Conservation (phyloP, 1,140 invertebrate genomes). For the Drosophila albomicans region DNA sequence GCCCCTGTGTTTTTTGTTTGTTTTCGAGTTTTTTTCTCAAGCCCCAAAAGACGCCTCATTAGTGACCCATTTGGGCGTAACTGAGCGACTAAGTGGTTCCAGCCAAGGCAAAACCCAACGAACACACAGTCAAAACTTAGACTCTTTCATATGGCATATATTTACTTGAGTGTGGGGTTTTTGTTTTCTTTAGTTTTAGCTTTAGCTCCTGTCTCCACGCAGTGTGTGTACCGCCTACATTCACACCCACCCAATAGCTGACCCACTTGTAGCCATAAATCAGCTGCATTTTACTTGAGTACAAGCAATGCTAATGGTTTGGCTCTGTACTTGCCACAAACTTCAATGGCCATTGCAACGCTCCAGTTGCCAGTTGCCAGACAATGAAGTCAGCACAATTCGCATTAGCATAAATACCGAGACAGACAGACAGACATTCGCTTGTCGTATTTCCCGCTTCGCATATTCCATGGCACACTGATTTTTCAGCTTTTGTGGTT, state of each 20-base stretch:
- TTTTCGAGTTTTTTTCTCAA: constrained; percentile 54
- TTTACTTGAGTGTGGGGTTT: background rate
- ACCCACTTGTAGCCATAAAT: constrained; percentile 11
- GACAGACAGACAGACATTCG: background rate
- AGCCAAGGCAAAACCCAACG: constrained; percentile 56
- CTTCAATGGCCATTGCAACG: constrained; percentile 10
- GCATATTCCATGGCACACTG: constrained; percentile 43
- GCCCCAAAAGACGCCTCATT: constrained; percentile 65
- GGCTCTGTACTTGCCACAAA: constrained; percentile 1
- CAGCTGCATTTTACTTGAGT: constrained; percentile 12
- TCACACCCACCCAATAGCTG: constrained; percentile 8
- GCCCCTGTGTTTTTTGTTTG: constrained; percentile 26
- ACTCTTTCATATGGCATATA: background rate
- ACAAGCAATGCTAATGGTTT: constrained; percentile 2
- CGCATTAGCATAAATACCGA: constrained; percentile 62
- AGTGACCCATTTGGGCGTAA: constrained; percentile 80
- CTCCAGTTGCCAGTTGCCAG: constrained; percentile 9
- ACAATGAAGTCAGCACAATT: constrained; percentile 42
- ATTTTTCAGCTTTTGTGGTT: constrained; percentile 54
- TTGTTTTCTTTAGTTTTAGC: background rate
- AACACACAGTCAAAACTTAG: constrained; percentile 3
- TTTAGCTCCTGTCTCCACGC: constrained; percentile 18
- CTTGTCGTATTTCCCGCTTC: constrained; percentile 20
- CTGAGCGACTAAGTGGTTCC: constrained; percentile 58
- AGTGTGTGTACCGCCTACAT: background rate